Conservation (phyloP, 2,113 vertebrate genomes). For the Cynopterus brachyotis region DNA sequence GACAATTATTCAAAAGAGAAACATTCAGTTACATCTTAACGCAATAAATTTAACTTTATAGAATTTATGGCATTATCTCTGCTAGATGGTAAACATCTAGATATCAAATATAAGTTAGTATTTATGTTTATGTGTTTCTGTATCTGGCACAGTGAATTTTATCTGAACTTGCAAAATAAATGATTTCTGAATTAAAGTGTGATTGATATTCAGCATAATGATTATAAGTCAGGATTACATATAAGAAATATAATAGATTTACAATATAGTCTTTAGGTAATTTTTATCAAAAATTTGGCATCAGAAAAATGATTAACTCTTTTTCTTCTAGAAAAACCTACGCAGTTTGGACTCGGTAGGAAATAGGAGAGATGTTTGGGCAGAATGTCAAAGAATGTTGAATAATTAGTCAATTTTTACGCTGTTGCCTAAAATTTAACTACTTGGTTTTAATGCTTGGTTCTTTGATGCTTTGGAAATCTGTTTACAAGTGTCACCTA, state of each 20-base stretch:
- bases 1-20: neutral
- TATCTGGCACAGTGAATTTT: neutral
- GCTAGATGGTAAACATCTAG: neutral
- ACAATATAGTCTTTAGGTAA: neutral
- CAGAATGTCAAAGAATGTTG: neutral
- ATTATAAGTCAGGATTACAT: neutral
- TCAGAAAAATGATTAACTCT: neutral
- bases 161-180: neutral
- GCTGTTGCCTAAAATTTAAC: neutral
- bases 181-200: neutral
- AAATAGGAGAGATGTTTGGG: neutral
- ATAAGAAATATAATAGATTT: neutral
- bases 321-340: neutral
- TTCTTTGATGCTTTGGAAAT: neutral
- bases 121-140: neutral
- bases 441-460: neutral
- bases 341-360: neutral
- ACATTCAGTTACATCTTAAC: neutral
- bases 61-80: neutral
- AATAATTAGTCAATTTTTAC: neutral
- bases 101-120: neutral
- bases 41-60: neutral
- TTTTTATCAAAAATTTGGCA: neutral
- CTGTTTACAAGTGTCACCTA: neutral
- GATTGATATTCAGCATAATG: neutral